A percentile compares a stretch with the other conserved stretches of the same genome.
Conservation (phyloP, 2,113 vertebrate genomes). For the Myiozetetes cayanensis region DNA sequence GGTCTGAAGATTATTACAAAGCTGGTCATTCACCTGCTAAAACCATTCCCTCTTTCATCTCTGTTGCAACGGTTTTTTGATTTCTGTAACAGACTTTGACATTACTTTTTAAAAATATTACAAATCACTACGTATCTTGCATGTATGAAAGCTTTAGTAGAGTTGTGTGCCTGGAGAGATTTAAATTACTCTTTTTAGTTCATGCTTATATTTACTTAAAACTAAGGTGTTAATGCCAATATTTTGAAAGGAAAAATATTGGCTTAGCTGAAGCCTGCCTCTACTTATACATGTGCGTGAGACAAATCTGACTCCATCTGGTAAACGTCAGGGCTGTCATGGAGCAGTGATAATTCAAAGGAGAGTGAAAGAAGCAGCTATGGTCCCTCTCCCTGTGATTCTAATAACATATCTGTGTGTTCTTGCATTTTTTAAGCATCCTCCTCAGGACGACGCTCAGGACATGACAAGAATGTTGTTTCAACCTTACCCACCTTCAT, state of each 20-base stretch:
- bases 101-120: not conserved
- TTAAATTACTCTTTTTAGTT: conserved; percentile 1
- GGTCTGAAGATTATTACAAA: not conserved
- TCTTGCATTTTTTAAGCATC: not conserved
- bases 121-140: not conserved
- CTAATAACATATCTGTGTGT: not conserved
- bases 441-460: not conserved
- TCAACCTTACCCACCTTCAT: not conserved
- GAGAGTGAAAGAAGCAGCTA: not conserved
- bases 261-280: conserved; percentile 29
- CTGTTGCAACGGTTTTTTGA: not conserved
- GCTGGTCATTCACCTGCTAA: not conserved
- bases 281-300: not conserved
- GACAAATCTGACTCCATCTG: conserved; percentile 50
- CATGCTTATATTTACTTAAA: conserved; percentile 38
- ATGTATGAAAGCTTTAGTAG: not conserved
- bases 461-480: not conserved
- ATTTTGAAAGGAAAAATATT: conserved; percentile 55
- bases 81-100: not conserved
- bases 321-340: conserved; percentile 30
- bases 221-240: conserved; percentile 39
- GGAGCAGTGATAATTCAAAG: conserved; percentile 37
- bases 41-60: not conserved
- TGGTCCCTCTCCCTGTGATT: not conserved
- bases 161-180: not conserved